Percentiles rank a stretch among this genome's conserved stretches.
Evolutionary conservation across 1,140 invertebrate genomes (phyloP).

Genomic region (Drosophila kohkoa): DNA sequence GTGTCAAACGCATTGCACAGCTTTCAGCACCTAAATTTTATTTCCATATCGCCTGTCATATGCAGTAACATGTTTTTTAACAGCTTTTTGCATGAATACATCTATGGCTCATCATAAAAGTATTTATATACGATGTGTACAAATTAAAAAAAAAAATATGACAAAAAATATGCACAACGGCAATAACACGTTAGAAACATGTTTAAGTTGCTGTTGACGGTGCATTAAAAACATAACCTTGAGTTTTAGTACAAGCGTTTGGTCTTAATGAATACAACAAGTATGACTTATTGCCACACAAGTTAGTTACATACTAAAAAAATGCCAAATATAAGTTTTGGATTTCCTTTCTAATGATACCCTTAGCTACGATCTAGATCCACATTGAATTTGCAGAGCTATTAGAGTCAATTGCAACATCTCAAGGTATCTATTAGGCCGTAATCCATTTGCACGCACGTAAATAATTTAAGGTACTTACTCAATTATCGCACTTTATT

Average conservation of each 20-base stretch:
- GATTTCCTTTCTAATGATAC: background rate
- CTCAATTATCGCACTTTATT: conserved; percentile 41
- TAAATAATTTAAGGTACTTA: conserved; percentile 36
- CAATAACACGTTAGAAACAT: conserved; percentile 59
- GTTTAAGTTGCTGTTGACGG: conserved; percentile 38
- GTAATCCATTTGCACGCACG: conserved; percentile 6
- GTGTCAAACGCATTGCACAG: conserved; percentile 30
- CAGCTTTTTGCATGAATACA: conserved; percentile 43
- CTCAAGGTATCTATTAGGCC: background rate
- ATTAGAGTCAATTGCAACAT: conserved; percentile 14
- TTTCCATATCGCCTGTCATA: conserved; percentile 2
- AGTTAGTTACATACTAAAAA: background rate
- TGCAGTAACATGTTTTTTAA: conserved; percentile 27
- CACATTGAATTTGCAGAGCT: background rate
- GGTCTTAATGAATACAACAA: conserved; percentile 33
- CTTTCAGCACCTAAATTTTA: conserved; percentile 18
- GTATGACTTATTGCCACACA: conserved; percentile 31
- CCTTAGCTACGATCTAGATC: background rate
- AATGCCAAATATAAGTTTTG: background rate
- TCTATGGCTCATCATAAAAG: conserved; percentile 28
- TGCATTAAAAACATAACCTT: conserved; percentile 58
- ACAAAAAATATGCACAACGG: conserved; percentile 56
- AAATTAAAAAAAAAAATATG: conserved; percentile 37
- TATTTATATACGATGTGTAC: conserved; percentile 46
- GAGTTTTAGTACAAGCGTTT: conserved; percentile 18